Conservation (phyloP, 2,113 vertebrate species). For the Sigmodon hispidus region DNA sequence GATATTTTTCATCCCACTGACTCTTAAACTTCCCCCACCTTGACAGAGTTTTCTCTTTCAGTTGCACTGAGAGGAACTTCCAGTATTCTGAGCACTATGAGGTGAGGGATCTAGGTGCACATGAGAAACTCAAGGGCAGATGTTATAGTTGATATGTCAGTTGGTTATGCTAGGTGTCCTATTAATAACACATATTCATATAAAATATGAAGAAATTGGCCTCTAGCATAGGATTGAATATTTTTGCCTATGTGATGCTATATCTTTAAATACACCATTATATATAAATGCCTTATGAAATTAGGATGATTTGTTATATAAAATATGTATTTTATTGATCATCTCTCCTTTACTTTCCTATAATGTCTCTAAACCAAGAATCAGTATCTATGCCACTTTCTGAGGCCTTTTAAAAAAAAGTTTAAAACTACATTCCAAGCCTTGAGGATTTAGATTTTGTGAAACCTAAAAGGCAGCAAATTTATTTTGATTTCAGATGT, state of each 20-base stretch:
- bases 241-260: background rate
- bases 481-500: background rate
- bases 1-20: too few species aligned
- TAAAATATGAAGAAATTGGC: background rate
- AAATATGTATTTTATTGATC: background rate
- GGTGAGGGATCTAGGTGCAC: too few species aligned
- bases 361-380: background rate
- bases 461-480: background rate
- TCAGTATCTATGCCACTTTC: too few species aligned
- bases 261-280: background rate
- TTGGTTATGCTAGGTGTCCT: background rate
- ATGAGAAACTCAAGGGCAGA: background rate
- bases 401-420: too few species aligned
- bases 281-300: background rate
- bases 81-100: too few species aligned
- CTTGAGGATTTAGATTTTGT: background rate
- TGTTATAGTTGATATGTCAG: background rate
- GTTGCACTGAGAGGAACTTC: too few species aligned
- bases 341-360: background rate
- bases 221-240: background rate
- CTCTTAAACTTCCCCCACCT: too few species aligned
- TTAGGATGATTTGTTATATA: background rate
- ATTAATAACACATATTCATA: background rate
- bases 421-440: background rate
- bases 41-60: too few species aligned